phyloP scores from a whole-genome alignment of 2,888 invertebrate genomes.

The Drosophila leonis region DNA sequence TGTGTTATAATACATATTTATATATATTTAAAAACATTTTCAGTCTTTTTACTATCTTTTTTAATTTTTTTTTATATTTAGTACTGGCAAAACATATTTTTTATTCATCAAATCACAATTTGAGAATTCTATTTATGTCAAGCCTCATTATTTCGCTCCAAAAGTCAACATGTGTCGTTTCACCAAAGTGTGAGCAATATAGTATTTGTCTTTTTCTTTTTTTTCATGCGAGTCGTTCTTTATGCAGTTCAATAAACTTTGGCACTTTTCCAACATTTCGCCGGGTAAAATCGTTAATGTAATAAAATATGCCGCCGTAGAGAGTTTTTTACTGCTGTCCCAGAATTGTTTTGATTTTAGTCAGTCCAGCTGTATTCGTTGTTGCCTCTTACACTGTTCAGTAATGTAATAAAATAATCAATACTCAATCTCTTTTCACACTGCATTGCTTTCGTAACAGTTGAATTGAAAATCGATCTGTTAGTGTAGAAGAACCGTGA shows the following conservation, averaged over 20 bases:
- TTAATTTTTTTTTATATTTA: background rate
- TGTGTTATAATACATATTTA: background rate
- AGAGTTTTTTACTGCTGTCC: constrained; percentile 9
- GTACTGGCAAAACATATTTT: background rate
- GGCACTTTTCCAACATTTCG: constrained; percentile 9
- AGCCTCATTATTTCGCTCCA: background rate
- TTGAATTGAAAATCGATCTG: background rate
- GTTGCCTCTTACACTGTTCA: background rate
- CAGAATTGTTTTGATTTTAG: background rate
- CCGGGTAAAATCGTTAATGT: background rate
- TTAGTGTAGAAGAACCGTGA: background rate
- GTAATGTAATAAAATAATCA: constrained; percentile 8
- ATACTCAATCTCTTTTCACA: background rate
- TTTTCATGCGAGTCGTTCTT: constrained; percentile 2
- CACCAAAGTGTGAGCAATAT: background rate
- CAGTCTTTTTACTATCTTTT: background rate
- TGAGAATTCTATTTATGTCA: background rate
- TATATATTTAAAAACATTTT: background rate
- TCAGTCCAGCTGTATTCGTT: background rate
- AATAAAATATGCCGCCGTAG: constrained; percentile 9
- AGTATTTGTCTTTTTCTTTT: background rate
- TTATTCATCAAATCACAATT: background rate
- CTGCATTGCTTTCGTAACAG: background rate
- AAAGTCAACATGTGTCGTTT: background rate
- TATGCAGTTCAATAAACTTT: constrained; percentile 10